Base-by-base conservation (phyloP, 1,140 invertebrate genomes). In the Penaeus chinensis region DNA sequence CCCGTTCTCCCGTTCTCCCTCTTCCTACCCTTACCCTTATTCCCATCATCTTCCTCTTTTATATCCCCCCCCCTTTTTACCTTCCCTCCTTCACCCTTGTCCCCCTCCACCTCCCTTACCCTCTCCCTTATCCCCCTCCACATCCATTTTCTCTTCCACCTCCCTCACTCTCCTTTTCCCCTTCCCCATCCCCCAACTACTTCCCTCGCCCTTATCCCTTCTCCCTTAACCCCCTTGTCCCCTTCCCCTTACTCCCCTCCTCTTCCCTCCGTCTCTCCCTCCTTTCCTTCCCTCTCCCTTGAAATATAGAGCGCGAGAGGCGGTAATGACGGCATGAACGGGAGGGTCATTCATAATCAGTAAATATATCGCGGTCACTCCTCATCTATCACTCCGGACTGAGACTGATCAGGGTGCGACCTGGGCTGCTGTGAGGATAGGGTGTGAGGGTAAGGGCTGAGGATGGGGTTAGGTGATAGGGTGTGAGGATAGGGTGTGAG, bases 321-420 rank as follows among this genome's bases (percentile, higher is more conserved):
- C n/a, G 37, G 69, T 69, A 60, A 61, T 76, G 32, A 71, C 27
- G 65, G 62, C 37, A 32, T 18, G 13, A 61, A 76, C 69, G 42
- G 54, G 77, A 24, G 37, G 47, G 27, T 61, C 69, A 76, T 61
- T 76, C 69, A 84, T 84, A 84, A 84, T 54, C 82, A 84, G 37
- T 76, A 66, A 84, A 84, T 60, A 76, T 76, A 22, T 61, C 63
- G 47, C 32, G 61, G 47, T 84, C 82, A 76, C 82, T 10, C 69
- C 27, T 61, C 54, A 84, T 84, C 71, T 19, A 71, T 84, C 82
- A 61, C 69, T 3, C 20, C 69, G 10, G 82, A 76, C 69, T 61
- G 24, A 76, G 42, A 76, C 47, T 84, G 82, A 84, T 76, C 69
- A 60, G 16, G 69, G 47, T 76, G 62, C 61, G 66, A 32, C 47